phyloP scores from a whole-genome alignment of 1,140 invertebrate genomes.

The Trissolcus basalis region DNA sequence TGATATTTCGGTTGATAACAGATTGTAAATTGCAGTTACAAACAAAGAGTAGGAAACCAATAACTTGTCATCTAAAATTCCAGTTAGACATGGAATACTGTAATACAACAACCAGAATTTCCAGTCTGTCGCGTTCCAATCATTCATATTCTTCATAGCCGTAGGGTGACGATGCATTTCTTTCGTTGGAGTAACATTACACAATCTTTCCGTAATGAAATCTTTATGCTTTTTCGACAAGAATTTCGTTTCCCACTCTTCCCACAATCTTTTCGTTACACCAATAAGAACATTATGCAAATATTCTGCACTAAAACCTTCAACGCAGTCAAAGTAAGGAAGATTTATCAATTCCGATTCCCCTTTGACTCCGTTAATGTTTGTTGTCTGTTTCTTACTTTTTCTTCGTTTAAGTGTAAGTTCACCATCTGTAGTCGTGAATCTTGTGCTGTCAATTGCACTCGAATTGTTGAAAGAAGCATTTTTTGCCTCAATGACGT shows the following conservation, averaged over 20 bases:
- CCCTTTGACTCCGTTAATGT: conserved; percentile 56
- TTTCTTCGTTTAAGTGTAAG: neutral
- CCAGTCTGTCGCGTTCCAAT: conserved; percentile 41
- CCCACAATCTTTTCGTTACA: conserved; percentile 47
- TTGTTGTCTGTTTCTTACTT: neutral
- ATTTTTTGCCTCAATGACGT: neutral
- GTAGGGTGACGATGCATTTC: conserved; percentile 29
- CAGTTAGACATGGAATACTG: conserved; percentile 9
- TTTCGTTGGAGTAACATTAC: conserved; percentile 13
- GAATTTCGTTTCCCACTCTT: conserved; percentile 10
- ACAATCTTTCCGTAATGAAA: conserved; percentile 4
- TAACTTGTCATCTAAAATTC: conserved; percentile 8
- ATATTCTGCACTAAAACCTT: conserved; percentile 50
- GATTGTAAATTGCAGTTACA: conserved; percentile 14
- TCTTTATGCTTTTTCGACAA: conserved; percentile 6
- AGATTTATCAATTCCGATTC: conserved; percentile 11
- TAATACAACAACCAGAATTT: conserved; percentile 35
- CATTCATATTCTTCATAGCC: conserved; percentile 9
- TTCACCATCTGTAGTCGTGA: neutral
- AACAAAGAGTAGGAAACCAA: conserved; percentile 31
- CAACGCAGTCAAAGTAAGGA: conserved; percentile 46
- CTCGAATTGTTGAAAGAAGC: neutral
- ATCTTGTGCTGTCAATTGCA: neutral
- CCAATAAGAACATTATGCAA: conserved; percentile 49
- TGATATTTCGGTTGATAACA: conserved; percentile 19